Evolutionary conservation across 2,888 invertebrate genomes (phyloP).

Genomic region (Polylopha cassiicola): DNA sequence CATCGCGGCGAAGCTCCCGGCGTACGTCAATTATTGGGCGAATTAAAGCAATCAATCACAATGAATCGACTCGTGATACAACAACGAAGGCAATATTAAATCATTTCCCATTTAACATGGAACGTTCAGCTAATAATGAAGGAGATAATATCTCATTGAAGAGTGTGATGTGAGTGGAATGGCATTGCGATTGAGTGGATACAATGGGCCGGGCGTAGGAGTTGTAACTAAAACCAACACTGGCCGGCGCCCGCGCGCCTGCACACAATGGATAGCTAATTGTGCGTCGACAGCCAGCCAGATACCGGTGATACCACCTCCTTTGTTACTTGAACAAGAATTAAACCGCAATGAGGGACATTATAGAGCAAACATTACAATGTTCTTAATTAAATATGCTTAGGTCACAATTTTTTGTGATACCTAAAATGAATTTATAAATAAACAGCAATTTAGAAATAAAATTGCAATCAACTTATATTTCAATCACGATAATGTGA

Average conservation of each 20-base stretch:
- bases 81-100: conserved; percentile 45
- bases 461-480: no score
- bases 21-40: conserved; percentile 42
- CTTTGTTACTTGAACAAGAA: conserved; percentile 41
- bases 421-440: no score
- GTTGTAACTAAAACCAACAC: conserved; percentile 53
- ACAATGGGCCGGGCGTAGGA: conserved; percentile 72
- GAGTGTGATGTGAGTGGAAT: conserved; percentile 44
- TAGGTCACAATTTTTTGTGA: no score
- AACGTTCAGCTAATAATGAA: conserved; percentile 53
- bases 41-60: conserved; percentile 57
- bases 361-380: no score
- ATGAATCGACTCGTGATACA: conserved; percentile 44
- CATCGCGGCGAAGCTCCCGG: conserved; percentile 37
- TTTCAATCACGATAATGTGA: no score
- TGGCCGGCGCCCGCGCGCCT: conserved; percentile 50
- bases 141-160: conserved; percentile 66
- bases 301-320: conserved; percentile 48
- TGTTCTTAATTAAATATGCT: no score
- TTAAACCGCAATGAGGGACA: conserved; percentile 36
- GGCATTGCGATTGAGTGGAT: conserved; percentile 53
- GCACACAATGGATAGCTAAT: conserved; percentile 67
- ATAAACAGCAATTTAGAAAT: no score
- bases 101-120: conserved; percentile 55
- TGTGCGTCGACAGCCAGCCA: conserved; percentile 65